Conservation (phyloP, 2,797 vertebrate genomes). For the Dicrostonyx torquatus region DNA sequence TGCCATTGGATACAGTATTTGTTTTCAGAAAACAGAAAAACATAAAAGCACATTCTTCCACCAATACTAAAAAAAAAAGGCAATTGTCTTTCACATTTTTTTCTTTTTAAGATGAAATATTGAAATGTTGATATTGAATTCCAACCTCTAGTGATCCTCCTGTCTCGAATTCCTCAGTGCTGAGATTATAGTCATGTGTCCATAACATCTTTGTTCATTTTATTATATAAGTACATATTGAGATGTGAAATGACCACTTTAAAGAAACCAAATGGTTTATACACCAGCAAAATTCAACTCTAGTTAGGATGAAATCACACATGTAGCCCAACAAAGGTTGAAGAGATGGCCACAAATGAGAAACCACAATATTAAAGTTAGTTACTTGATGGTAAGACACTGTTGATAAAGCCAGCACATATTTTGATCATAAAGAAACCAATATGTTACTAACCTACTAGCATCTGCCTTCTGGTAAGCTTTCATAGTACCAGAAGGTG, state of each 20-base stretch:
- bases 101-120: neutral
- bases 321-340: neutral
- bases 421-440: neutral
- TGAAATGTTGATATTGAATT: neutral
- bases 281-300: neutral
- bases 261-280: neutral
- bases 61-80: conserved; percentile 35
- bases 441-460: neutral
- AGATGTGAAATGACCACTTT: neutral
- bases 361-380: neutral
- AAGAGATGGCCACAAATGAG: neutral
- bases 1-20: conserved; percentile 10
- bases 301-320: neutral
- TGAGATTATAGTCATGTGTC: neutral
- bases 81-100: neutral
- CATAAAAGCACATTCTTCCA: neutral
- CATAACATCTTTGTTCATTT: neutral
- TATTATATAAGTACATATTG: neutral
- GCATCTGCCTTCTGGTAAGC: neutral
- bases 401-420: neutral
- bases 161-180: neutral
- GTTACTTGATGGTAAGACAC: neutral
- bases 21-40: neutral
- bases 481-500: neutral
- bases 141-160: neutral